A percentile compares a stretch with the other conserved stretches of the same genome.
Evolutionary conservation across 2,888 invertebrate species (phyloP).

Genomic region (Beris morrisii): DNA sequence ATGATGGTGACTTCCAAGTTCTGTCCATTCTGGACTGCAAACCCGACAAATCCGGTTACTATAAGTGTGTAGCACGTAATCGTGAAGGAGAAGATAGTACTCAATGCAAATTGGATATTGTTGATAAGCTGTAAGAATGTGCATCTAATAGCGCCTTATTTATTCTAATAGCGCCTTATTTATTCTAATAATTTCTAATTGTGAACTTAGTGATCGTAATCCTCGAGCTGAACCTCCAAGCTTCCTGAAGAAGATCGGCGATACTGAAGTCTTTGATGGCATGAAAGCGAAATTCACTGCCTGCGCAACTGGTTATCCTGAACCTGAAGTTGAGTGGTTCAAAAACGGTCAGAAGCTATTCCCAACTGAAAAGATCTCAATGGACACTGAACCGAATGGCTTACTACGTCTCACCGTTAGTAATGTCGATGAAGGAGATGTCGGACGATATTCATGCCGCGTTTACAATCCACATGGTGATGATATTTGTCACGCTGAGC

Average conservation of each 20-base stretch:
- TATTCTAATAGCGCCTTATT: conserved; percentile 7
- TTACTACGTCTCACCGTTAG: conserved; percentile 79
- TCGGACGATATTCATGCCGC: conserved; percentile 81
- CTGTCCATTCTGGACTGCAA: conserved; percentile 72
- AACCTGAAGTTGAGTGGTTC: conserved; percentile 86
- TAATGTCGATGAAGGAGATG: conserved; percentile 76
- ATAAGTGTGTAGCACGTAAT: conserved; percentile 78
- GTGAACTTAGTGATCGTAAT: conserved; percentile 63
- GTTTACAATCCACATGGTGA: conserved; percentile 85
- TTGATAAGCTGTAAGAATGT: conserved; percentile 75
- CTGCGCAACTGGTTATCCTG: conserved; percentile 83
- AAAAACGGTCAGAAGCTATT: conserved; percentile 77
- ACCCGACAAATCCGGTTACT: conserved; percentile 70
- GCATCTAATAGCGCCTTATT: background rate
- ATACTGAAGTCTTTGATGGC: conserved; percentile 82
- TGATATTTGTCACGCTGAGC: conserved; percentile 75
- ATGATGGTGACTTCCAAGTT: conserved; percentile 79
- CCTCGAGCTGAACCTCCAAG: conserved; percentile 81
- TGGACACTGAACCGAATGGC: conserved; percentile 74
- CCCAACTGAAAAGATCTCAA: conserved; percentile 78
- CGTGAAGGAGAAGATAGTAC: conserved; percentile 78
- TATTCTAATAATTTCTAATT: conserved; percentile 17
- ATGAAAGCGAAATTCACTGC: conserved; percentile 94
- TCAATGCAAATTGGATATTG: conserved; percentile 73
- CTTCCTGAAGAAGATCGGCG: conserved; percentile 87